Evolutionary conservation across 2,113 vertebrate species (phyloP).

Genomic region (Xiphias gladius): DNA sequence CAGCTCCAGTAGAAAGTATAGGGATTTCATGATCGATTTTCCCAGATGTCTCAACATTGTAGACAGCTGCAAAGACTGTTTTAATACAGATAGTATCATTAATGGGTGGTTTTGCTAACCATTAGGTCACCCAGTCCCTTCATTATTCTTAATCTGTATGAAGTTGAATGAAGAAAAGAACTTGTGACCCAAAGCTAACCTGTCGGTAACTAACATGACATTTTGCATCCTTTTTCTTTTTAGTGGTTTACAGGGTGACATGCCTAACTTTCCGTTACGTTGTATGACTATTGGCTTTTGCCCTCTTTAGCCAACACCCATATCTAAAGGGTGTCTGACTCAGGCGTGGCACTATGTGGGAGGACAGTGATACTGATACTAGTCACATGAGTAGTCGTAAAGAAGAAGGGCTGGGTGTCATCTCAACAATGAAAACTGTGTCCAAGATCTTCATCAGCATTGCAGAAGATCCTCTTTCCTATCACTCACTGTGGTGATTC

Average conservation of each 20-base stretch:
- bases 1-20: constrained; percentile 22
- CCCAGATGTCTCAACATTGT: neutral
- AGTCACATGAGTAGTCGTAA: constrained; percentile 23
- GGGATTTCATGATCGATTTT: constrained; percentile 10
- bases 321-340: constrained; percentile 63
- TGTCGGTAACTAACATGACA: neutral
- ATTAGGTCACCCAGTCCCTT: neutral
- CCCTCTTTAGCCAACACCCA: constrained; percentile 64
- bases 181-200: neutral
- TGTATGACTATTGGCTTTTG: neutral
- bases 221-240: constrained; percentile 8
- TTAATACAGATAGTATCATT: neutral
- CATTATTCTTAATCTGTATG: neutral
- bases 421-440: constrained; percentile 31
- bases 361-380: constrained; percentile 59
- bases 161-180: neutral
- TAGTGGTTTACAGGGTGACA: neutral
- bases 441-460: constrained; percentile 26
- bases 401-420: constrained; percentile 46
- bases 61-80: neutral
- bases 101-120: neutral
- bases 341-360: constrained; percentile 50
- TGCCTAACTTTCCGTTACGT: neutral
- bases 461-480: constrained; percentile 47
- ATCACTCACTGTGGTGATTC: constrained; percentile 27